phyloP scores from a whole-genome alignment of 2,113 vertebrate genomes.

The Pica pica region DNA sequence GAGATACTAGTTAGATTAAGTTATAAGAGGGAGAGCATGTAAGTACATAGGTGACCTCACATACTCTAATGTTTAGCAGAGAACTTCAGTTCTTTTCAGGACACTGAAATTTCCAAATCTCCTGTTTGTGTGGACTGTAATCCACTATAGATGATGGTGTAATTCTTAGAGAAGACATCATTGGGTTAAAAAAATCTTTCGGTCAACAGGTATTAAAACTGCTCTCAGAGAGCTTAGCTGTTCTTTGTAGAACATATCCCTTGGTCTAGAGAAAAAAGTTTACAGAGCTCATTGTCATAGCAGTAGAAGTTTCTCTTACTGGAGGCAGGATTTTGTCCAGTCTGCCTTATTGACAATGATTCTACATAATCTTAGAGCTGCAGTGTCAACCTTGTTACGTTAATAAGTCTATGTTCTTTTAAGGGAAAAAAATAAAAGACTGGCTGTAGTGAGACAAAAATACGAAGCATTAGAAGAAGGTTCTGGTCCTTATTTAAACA shows the following conservation, averaged over 20 bases:
- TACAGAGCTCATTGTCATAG: rapidly evolving
- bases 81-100: neutral
- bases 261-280: neutral
- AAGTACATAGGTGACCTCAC: neutral
- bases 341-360: neutral
- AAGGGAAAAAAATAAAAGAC: neutral
- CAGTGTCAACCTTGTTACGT: neutral
- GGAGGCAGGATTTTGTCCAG: neutral
- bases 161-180: neutral
- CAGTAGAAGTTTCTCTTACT: neutral
- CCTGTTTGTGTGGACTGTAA: neutral
- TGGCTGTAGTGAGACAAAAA: neutral
- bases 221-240: neutral
- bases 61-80: neutral
- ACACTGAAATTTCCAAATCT: neutral
- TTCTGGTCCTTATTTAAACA: neutral
- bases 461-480: neutral
- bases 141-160: neutral
- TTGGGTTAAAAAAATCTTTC: neutral
- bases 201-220: neutral
- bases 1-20: neutral
- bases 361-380: neutral
- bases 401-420: neutral
- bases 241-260: neutral
- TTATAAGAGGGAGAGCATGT: neutral